These are phyloP conservation scores for Dynastes tityus DNA, from an alignment of 2,888 invertebrate genomes.

Conservation along the genomic window DNA sequence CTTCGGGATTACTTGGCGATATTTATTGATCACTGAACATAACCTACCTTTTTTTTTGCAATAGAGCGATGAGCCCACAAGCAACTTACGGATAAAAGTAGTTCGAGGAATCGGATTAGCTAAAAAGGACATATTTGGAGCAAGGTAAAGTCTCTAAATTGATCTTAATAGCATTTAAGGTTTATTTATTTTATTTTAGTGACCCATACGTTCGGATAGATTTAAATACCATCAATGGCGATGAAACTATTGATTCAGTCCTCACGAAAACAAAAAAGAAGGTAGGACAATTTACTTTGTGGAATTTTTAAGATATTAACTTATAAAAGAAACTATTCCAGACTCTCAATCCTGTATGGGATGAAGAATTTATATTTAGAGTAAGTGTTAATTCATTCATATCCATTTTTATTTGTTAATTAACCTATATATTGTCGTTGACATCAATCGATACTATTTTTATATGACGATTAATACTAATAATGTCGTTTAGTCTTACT, in stretches of 20 bases:
- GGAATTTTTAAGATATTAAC: conserved; percentile 33
- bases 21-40: conserved; percentile 34
- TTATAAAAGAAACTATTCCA: conserved; percentile 71
- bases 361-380: conserved; percentile 96
- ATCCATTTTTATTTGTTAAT: background rate
- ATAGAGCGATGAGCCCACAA: conserved; percentile 86
- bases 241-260: conserved; percentile 92
- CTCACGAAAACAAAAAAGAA: conserved; percentile 98
- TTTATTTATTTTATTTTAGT: conserved; percentile 73
- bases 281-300: conserved; percentile 72
- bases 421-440: no score
- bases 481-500: no score
- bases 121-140: conserved; percentile 99
- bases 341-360: conserved; percentile 98
- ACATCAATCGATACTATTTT: no score
- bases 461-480: no score
- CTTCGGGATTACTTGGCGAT: conserved; percentile 3
- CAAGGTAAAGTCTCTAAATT: conserved; percentile 78
- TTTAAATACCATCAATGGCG: conserved; percentile 87
- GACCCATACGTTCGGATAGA: conserved; percentile 98
- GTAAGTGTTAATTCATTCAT: conserved; percentile 74
- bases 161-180: background rate
- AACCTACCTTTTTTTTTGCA: conserved; percentile 60
- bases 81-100: conserved; percentile 88
- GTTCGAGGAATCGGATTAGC: conserved; percentile 92